Percentiles rank a stretch among this genome's conserved stretches.
Conservation (phyloP, 2,113 vertebrate genomes). For the Notothenia coriiceps region DNA sequence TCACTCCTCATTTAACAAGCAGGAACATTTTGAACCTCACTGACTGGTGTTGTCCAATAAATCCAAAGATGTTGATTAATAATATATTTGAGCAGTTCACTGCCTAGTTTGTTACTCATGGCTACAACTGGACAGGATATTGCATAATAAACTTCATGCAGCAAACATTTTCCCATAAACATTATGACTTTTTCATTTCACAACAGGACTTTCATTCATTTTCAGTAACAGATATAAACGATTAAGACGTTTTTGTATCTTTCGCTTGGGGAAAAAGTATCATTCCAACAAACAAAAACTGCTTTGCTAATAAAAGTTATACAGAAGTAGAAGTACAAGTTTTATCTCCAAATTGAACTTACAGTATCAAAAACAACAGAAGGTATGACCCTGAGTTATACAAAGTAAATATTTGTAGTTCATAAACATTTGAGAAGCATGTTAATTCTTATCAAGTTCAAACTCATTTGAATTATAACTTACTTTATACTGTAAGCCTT, state of each 20-base stretch:
- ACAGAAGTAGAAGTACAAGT: not conserved
- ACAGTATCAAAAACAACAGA: not conserved
- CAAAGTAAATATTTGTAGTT: not conserved
- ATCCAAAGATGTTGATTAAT: slow-evolving; percentile 69
- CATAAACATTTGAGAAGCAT: not conserved
- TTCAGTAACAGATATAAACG: not conserved
- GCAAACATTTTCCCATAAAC: slow-evolving; percentile 13
- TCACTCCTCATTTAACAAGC: slow-evolving; percentile 60
- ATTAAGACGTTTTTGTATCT: not conserved
- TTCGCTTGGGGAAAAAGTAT: not conserved
- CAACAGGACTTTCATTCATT: slow-evolving; percentile 17
- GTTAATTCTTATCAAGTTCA: not conserved
- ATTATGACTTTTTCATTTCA: slow-evolving; percentile 3
- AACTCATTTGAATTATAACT: not conserved
- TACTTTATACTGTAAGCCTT: not conserved
- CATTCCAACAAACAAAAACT: not conserved
- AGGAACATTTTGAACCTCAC: slow-evolving; percentile 65
- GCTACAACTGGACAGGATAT: slow-evolving; percentile 10
- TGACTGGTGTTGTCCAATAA: slow-evolving; percentile 56
- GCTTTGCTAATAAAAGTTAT: not conserved
- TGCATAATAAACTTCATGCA: slow-evolving; percentile 22
- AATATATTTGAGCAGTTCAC: slow-evolving; percentile 53
- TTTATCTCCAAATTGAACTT: not conserved
- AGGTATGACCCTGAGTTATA: not conserved
- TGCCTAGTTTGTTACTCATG: not conserved